Conservation (phyloP, 2,888 invertebrate genomes). For the Nycteola revayana region DNA sequence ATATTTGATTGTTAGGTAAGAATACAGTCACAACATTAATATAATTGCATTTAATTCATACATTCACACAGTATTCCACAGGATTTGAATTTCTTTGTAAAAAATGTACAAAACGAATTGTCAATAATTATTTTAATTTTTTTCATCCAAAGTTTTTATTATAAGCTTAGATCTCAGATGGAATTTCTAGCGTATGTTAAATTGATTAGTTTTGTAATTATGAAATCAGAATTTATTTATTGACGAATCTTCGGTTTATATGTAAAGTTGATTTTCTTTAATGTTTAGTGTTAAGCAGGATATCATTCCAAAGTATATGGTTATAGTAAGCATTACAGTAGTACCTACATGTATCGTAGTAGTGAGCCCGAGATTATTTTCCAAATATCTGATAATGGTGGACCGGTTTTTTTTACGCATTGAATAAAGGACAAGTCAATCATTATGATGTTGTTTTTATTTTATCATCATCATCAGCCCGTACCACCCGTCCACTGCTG, state of each 20-base stretch:
- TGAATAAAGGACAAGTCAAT: constrained; percentile 71
- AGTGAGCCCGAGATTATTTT: constrained; percentile 58
- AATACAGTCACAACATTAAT: constrained; percentile 54
- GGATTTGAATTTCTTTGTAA: constrained; percentile 64
- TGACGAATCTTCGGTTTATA: constrained; percentile 57
- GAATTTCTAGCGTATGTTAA: constrained; percentile 65
- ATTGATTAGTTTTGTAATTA: constrained; percentile 67
- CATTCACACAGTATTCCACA: constrained; percentile 55
- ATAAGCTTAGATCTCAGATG: constrained; percentile 79
- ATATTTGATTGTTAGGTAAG: constrained; percentile 48
- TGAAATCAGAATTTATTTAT: constrained; percentile 76
- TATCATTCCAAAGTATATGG: constrained; percentile 75
- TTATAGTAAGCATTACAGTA: constrained; percentile 49
- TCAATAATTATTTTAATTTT: constrained; percentile 71
- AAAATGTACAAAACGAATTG: constrained; percentile 74
- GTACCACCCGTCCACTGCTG: too few species aligned
- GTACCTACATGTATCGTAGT: constrained; percentile 50
- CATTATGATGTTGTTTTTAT: constrained; percentile 37
- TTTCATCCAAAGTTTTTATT: constrained; percentile 79
- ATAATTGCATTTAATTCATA: constrained; percentile 54
- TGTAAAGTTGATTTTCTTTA: constrained; percentile 66
- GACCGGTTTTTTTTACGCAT: constrained; percentile 75
- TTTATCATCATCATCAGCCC: too few species aligned
- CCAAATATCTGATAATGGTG: constrained; percentile 53
- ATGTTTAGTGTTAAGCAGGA: constrained; percentile 60